Evolutionary conservation across 2,797 vertebrate genomes (phyloP), one percentile per base, ranked within the genome.

Genomic region (Arnoldichthys spilopterus): DNA sequence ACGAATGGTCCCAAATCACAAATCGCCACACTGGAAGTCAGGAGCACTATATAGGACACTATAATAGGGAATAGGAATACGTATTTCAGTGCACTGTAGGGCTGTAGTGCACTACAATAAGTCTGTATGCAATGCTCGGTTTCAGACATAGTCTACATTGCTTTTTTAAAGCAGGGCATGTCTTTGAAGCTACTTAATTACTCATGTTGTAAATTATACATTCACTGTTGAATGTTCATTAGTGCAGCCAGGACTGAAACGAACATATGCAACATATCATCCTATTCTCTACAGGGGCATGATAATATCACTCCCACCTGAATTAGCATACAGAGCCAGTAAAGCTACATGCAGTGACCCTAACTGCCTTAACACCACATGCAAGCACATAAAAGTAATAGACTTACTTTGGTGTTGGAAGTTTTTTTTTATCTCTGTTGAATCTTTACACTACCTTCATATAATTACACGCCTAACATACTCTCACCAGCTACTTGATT

Each of bases 171-270:
- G 18, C n/a, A 56, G 20, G 6, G 13, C 56, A 56, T 20, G 13
- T 58, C 6, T 59, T 59, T 43, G 40, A 67, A 67, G 64, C 64
- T 16, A 26, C 24, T 67, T 45, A 45, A 67, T 67, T 67, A 26
- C 26, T 67, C 1, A 15, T 26, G 40, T 40, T 18, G 6, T 67
- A 45, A 67, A 67, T 45, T 45, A 45, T 67, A 67, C 64, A 67
- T 45, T 43, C 45, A 28, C 18, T 7, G 47, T 22, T 26, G 7
- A 11, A n/a, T 15, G 8, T 40, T 64, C 62, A 64, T 45, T 26
- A 67, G 62, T 24, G 62, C 40, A 12, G 8, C 62, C 32, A 66
- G 37, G 8, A 26, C 12, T 67, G n/a, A n/a, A n/a, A n/a, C n/a
- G n/a, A n/a, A n/a, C n/a, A n/a, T n/a, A 15, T 67, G 64, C 22